Evolutionary conservation across 2,888 invertebrate genomes (phyloP).

Genomic region (Allolobophora icterica): DNA sequence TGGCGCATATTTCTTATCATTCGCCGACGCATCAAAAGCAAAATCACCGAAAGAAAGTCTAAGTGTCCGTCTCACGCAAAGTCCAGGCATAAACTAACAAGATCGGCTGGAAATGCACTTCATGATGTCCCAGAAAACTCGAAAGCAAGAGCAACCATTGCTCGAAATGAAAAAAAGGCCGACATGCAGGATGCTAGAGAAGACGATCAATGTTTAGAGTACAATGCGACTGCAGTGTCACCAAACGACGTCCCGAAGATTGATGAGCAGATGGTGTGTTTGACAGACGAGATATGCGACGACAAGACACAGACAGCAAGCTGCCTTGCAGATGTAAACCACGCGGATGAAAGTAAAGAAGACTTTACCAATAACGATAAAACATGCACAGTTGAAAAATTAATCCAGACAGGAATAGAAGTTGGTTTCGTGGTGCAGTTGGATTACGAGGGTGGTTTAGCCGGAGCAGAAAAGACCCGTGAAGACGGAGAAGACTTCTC

Average conservation of each 20-base stretch:
- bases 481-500: not conserved
- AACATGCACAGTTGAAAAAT: not conserved
- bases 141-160: not conserved
- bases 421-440: not conserved
- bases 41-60: not conserved
- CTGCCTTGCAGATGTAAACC: not conserved
- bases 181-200: not conserved
- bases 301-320: not conserved
- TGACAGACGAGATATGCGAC: not conserved
- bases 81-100: not conserved
- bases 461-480: not conserved
- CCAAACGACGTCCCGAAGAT: not conserved
- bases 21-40: conserved; percentile 55
- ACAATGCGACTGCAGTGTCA: not conserved
- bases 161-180: not conserved
- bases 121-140: not conserved
- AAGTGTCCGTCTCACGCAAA: not conserved
- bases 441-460: not conserved
- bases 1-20: conserved; percentile 93
- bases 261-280: not conserved
- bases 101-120: not conserved
- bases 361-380: not conserved
- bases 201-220: not conserved
- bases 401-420: not conserved
- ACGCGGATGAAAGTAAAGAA: not conserved